Percentiles rank a stretch among this genome's conserved stretches.
Evolutionary conservation across 2,797 vertebrate species (phyloP).

Genomic region (Rousettus madagascariensis): DNA sequence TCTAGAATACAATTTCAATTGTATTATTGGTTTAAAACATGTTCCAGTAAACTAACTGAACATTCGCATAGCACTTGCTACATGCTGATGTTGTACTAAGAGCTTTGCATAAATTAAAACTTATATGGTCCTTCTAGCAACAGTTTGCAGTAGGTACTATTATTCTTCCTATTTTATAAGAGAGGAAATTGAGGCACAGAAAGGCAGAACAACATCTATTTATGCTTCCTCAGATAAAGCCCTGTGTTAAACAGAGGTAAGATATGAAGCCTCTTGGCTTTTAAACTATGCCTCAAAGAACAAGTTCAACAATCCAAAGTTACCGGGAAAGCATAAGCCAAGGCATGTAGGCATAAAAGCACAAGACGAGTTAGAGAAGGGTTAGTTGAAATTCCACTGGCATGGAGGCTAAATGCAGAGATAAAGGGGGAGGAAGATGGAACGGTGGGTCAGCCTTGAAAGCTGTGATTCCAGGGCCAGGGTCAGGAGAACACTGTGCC

Average conservation of each 20-base stretch:
- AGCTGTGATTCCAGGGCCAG: rapidly evolving
- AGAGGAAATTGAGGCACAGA: neutral
- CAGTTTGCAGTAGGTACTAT: neutral
- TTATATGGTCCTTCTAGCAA: neutral
- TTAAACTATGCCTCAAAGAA: neutral
- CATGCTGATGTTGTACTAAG: neutral
- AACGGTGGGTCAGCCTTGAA: neutral
- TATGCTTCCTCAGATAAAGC: neutral
- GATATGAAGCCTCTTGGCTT: neutral
- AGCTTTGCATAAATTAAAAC: neutral
- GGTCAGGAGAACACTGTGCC: neutral
- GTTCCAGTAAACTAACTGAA: neutral
- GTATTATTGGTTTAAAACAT: neutral
- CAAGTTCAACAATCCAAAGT: neutral
- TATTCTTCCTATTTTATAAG: neutral
- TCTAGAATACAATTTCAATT: neutral
- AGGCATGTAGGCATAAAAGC: neutral
- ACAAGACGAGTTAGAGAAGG: neutral
- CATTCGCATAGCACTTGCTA: neutral
- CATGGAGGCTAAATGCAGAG: rapidly evolving
- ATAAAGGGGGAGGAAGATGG: neutral
- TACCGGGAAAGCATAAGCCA: neutral
- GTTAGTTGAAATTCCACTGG: rapidly evolving
- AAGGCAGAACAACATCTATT: neutral
- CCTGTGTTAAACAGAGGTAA: neutral